Base-by-base conservation (phyloP, 2,797 vertebrate genomes). In the Danionella dracula region DNA sequence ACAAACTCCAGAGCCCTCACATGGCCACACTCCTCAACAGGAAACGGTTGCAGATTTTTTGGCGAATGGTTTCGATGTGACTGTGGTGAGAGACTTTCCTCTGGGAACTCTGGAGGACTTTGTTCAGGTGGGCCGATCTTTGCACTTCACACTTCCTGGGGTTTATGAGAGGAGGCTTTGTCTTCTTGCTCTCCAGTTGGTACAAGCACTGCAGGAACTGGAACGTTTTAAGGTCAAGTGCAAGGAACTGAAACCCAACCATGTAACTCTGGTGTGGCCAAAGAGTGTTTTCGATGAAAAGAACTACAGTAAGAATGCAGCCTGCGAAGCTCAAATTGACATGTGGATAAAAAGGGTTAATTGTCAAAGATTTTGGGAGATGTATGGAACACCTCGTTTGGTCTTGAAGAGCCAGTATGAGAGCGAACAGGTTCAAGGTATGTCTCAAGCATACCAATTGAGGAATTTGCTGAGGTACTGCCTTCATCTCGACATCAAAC, bases 101-200 rank as follows among this genome's bases (percentile, higher is more conserved):
- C 74, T 73, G 8, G 77, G 81, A 77, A 92, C 88, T 0, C 78
- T 93, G 20, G 79, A 91, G 0, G 85, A 84, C 60, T 93, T 92
- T 69, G 80, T 87, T 27, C 56, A 80, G 29, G 59, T 71, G 0
- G 80, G 73, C 59, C 20, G 8, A 0, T 15, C n/a, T 0, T 29
- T 83, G 66, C 84, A 80, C 63, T 60, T 50, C 60, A 32, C 63
- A 12, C 75, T 79, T 15, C 74, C 85, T 0, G 66, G 73, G 21
- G 71, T 81, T 27, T 90, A 91, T 0, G 81, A 90, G 5, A 84
- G 85, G 59, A 81, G 79, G 40, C 71, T 84, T 32, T 89, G 90
- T 45, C 76, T 91, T 51, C 76, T 93, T 66, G 53, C 93, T 21
- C 83, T 94, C 70, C 92, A 94, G 84, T 72, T 92, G 32, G 76